phyloP scores from a whole-genome alignment of 2,113 vertebrate genomes.

The Accipiter cooperii region DNA sequence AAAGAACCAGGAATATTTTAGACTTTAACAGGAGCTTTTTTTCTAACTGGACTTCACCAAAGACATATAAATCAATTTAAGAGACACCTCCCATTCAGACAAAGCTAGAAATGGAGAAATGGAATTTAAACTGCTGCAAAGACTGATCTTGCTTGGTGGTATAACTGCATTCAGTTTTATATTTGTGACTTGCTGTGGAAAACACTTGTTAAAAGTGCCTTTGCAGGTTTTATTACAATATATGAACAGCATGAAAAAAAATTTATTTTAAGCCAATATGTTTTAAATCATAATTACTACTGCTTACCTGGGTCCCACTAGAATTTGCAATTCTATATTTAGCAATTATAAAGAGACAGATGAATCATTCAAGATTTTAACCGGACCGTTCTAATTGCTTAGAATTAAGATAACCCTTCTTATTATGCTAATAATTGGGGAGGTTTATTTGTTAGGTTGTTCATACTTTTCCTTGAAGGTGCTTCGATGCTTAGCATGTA shows the following conservation, averaged over 20 bases:
- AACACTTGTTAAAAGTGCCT: not conserved
- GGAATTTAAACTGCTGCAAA: not conserved
- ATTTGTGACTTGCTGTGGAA: not conserved
- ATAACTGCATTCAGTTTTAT: not conserved
- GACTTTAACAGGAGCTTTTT: not conserved
- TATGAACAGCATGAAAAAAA: not conserved
- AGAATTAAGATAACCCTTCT: not conserved
- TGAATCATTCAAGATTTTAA: not conserved
- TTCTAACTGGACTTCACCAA: not conserved
- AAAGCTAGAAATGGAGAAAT: not conserved
- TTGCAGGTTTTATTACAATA: not conserved
- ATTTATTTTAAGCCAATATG: not conserved
- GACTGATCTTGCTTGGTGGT: not conserved
- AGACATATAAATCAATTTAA: not conserved
- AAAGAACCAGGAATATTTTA: not conserved
- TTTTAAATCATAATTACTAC: not conserved
- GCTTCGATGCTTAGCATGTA: not conserved
- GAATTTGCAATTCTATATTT: not conserved
- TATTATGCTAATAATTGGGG: not conserved
- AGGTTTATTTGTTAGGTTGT: not conserved
- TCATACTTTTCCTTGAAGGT: not conserved
- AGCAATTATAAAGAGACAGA: not conserved
- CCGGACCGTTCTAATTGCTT: not conserved
- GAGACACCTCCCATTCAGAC: not conserved
- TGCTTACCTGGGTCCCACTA: not conserved